Evolutionary conservation across 37 sponge, comb jelly and placozoan species (phyloP).

Genomic region (Beroe forskalii): DNA sequence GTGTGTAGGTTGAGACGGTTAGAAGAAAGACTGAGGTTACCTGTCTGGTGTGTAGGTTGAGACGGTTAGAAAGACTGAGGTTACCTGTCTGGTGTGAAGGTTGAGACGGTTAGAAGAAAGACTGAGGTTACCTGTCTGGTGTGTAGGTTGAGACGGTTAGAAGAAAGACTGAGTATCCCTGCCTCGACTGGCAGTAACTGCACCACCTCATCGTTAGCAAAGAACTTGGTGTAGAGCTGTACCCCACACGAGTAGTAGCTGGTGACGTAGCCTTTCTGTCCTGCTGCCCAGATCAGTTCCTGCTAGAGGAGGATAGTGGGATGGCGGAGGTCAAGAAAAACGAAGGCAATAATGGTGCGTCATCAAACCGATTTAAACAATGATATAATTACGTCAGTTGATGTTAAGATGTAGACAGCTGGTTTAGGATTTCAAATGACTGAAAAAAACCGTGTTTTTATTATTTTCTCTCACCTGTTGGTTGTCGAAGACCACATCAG

Average conservation of each 20-base stretch:
- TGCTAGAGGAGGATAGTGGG: neutral
- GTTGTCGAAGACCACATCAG: slow-evolving; percentile 44
- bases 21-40: slow-evolving; percentile 38
- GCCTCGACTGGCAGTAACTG: slow-evolving; percentile 17
- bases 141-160: slow-evolving; percentile 58
- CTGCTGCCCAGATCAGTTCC: slow-evolving; percentile 55
- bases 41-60: slow-evolving; percentile 52
- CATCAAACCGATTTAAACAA: neutral
- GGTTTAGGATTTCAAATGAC: too few relatives aligned
- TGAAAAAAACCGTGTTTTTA: too few relatives aligned
- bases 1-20: slow-evolving; percentile 62
- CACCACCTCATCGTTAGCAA: slow-evolving; percentile 26
- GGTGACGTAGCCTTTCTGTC: slow-evolving; percentile 61
- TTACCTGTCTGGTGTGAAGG: slow-evolving; percentile 53
- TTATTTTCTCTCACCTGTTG: slow-evolving; percentile 20
- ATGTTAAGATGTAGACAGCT: neutral
- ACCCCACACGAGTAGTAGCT: slow-evolving; percentile 63
- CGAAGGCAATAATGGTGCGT: neutral
- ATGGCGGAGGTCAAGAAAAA: too few relatives aligned
- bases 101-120: slow-evolving; percentile 59
- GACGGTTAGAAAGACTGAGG: slow-evolving; percentile 43
- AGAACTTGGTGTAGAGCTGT: slow-evolving; percentile 59
- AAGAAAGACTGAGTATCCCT: slow-evolving; percentile 46
- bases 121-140: slow-evolving; percentile 17
- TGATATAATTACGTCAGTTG: neutral